Evolutionary conservation across 2,797 vertebrate species (phyloP).

Genomic region (Lepidocolaptes lacrymiger): DNA sequence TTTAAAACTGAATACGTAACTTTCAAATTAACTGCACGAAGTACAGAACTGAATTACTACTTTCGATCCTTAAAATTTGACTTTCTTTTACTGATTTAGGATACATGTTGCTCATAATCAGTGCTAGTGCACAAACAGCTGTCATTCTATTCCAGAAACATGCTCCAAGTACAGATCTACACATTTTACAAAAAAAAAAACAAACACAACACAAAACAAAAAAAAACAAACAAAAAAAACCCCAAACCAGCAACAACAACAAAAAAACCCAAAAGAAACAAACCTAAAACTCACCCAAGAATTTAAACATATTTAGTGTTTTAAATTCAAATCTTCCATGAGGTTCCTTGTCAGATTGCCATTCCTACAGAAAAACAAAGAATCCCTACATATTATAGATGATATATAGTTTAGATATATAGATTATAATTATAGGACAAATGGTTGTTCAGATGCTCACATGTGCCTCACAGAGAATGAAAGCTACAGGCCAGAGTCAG

Average conservation of each 20-base stretch:
- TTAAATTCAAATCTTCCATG: background rate
- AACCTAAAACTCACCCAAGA: rapidly evolving
- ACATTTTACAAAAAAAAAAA: background rate
- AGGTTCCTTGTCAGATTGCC: background rate
- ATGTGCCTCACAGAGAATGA: background rate
- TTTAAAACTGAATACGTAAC: background rate
- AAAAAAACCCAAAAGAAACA: background rate
- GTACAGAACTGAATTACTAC: background rate
- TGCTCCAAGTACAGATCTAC: background rate
- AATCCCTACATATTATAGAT: background rate
- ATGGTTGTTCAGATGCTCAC: rapidly evolving
- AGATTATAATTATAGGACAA: background rate
- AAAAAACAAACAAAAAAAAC: too few species aligned
- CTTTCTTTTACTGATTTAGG: background rate
- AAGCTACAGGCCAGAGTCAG: background rate
- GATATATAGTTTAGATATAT: background rate
- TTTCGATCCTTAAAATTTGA: background rate
- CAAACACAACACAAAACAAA: too few species aligned
- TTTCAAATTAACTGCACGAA: background rate
- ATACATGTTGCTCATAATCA: background rate
- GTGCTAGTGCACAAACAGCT: background rate
- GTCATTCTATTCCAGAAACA: background rate
- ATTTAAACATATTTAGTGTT: background rate
- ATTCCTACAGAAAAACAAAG: background rate
- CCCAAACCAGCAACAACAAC: too few species aligned